Evolutionary conservation across 2,113 vertebrate species (phyloP).

Genomic region (Gnathonemus echidnorhynchus): DNA sequence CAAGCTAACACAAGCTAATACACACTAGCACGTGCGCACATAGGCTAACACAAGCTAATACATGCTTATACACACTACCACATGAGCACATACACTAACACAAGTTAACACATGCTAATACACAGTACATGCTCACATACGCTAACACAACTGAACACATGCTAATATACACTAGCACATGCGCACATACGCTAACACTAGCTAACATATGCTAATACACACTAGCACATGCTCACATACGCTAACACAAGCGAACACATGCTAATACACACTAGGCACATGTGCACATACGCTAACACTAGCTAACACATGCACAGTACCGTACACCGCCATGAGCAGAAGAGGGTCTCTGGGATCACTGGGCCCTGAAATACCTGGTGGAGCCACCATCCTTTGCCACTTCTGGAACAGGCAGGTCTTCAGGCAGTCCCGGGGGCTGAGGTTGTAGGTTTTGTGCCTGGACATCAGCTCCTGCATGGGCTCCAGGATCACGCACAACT

Average conservation of each 20-base stretch:
- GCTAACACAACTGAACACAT: not conserved
- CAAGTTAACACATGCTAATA: not conserved
- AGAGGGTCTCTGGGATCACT: not conserved
- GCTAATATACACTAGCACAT: not conserved
- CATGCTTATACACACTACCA: not conserved
- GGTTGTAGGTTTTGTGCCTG: slow-evolving; percentile 98
- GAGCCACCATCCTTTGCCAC: slow-evolving; percentile 98
- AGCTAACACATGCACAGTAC: too few species aligned
- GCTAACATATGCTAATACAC: not conserved
- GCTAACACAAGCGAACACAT: not conserved
- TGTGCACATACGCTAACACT: not conserved
- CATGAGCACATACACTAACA: not conserved
- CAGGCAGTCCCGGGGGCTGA: slow-evolving; percentile 96
- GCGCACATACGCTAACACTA: too few species aligned
- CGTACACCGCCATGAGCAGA: not conserved
- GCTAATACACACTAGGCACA: not conserved
- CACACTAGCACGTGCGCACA: too few species aligned
- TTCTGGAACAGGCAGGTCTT: slow-evolving; percentile 99
- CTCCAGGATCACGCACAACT: slow-evolving; percentile 99
- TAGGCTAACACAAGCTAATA: too few species aligned
- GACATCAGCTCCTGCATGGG: slow-evolving; percentile 99
- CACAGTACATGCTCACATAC: not conserved
- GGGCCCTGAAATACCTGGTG: slow-evolving; percentile 77
- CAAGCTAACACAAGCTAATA: too few species aligned
- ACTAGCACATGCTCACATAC: not conserved